Evolutionary conservation across 1,140 invertebrate species (phyloP), one percentile per base, ranked within the genome.

Genomic region (Drosophila sp.): DNA sequence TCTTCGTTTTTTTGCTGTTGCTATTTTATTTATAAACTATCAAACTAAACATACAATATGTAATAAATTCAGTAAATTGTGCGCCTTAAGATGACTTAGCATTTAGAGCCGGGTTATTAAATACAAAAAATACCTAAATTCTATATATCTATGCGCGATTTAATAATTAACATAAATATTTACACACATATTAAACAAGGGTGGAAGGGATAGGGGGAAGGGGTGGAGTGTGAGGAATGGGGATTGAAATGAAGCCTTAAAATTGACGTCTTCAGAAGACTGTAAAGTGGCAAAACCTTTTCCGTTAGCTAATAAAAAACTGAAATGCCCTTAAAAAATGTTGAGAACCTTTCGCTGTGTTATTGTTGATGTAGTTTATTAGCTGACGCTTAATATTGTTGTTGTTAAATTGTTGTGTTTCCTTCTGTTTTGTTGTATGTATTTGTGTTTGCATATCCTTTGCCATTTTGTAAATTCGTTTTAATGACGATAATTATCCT

Each of bases 401-500:
- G 21, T 54, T 58, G 14, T 53, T 53, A 36, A 36, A 36, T 51
- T 71, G 40, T 29, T 71, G 11, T 57, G 43, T 21, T 21, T 21
- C 21, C 1, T 21, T 21, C 4, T 4, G 21, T 21, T 21, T 21
- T 21, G 21, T 21, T 51, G 40, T 77, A 43, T 65, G 27, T 38
- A 62, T 56, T 73, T 64, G 45, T 43, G 13, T 46, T 43, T 50
- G 46, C 46, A 59, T 72, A 64, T 76, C 61, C 45, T 67, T 72
- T 65, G 64, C 65, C 59, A 32, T 71, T 76, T 72, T 67, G 76
- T 87, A 87, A 87, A 87, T 87, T 87, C 83, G 83, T 87, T 87
- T 87, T 82, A 87, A 87, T 87, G 83, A 79, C 83, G 83, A 87
- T 87, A 86, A 87, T 86, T 86, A 86, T 86, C 81, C 82, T 67